Conservation (phyloP, 1,140 invertebrate species). For the Pemphigus obesinymphae region DNA sequence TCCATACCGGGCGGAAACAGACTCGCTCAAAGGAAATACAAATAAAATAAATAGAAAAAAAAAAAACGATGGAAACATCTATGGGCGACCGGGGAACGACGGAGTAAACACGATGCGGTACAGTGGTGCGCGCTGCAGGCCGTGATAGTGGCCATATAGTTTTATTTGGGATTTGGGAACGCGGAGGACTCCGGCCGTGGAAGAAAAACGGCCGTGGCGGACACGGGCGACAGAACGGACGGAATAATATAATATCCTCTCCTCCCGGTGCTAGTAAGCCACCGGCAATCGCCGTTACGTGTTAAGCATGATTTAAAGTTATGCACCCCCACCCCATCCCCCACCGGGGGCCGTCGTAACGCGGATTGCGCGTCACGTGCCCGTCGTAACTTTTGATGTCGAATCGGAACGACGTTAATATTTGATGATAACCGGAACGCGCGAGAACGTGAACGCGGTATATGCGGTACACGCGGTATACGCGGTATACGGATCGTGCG, state of each 20-base stretch:
- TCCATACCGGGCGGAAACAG: neutral
- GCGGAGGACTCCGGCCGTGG: neutral
- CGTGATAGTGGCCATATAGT: neutral
- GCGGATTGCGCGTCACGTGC: constrained; percentile 22
- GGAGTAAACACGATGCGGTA: neutral
- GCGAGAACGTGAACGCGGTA: neutral
- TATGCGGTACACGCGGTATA: neutral
- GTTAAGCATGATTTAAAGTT: constrained; percentile 9
- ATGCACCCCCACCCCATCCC: too few species aligned
- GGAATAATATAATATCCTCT: neutral
- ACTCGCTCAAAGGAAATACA: neutral
- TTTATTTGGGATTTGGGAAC: constrained; percentile 16
- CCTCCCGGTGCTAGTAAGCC: too few species aligned
- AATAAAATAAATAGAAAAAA: constrained; percentile 23
- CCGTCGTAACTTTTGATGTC: constrained; percentile 25
- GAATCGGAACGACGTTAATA: constrained; percentile 33
- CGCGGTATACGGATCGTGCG: neutral
- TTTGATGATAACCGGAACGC: constrained; percentile 9
- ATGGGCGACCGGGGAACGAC: neutral
- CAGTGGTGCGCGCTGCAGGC: neutral
- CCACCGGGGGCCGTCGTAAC: too few species aligned
- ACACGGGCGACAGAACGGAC: neutral
- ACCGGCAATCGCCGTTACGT: constrained; percentile 3
- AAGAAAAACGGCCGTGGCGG: too few species aligned
- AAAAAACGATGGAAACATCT: neutral